A percentile compares a stretch with the other conserved stretches of the same genome.
Evolutionary conservation across 2,888 invertebrate species (phyloP).

Genomic region (Apodemia duryi): DNA sequence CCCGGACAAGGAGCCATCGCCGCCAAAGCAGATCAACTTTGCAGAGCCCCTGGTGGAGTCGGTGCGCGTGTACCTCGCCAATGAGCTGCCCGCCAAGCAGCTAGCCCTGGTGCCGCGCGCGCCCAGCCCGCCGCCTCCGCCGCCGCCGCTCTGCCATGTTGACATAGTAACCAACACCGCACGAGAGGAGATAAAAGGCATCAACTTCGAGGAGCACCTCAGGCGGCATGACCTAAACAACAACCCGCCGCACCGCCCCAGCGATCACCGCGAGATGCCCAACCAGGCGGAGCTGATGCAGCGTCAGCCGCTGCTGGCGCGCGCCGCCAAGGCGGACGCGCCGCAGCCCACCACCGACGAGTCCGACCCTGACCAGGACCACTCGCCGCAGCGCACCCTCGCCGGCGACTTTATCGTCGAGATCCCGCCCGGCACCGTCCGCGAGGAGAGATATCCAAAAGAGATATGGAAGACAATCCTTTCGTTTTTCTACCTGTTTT

Average conservation of each 20-base stretch:
- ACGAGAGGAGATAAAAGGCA: slow-evolving; percentile 67
- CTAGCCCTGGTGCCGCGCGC: slow-evolving; percentile 47
- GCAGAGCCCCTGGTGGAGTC: slow-evolving; percentile 73
- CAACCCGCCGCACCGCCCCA: slow-evolving; percentile 56
- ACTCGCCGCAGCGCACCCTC: slow-evolving; percentile 58
- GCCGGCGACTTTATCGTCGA: slow-evolving; percentile 68
- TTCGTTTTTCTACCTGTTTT: slow-evolving; percentile 68
- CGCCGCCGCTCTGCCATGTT: slow-evolving; percentile 54
- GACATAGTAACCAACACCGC: slow-evolving; percentile 65
- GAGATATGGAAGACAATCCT: slow-evolving; percentile 89
- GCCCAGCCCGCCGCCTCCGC: slow-evolving; percentile 37
- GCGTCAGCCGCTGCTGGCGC: slow-evolving; percentile 73
- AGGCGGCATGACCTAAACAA: slow-evolving; percentile 75
- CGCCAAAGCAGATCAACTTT: slow-evolving; percentile 59
- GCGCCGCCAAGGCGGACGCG: slow-evolving; percentile 56
- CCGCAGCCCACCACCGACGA: slow-evolving; percentile 65
- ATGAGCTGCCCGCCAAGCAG: slow-evolving; percentile 61
- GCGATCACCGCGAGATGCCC: slow-evolving; percentile 54
- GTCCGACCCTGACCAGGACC: slow-evolving; percentile 68
- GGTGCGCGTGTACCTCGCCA: slow-evolving; percentile 68
- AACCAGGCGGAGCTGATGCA: slow-evolving; percentile 74
- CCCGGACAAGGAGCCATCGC: slow-evolving; percentile 62
- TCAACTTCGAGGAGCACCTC: slow-evolving; percentile 67
- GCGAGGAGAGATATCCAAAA: slow-evolving; percentile 90
- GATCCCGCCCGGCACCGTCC: slow-evolving; percentile 80